Base-by-base conservation (phyloP, 2,113 vertebrate genomes). In the Sapajus apella region DNA sequence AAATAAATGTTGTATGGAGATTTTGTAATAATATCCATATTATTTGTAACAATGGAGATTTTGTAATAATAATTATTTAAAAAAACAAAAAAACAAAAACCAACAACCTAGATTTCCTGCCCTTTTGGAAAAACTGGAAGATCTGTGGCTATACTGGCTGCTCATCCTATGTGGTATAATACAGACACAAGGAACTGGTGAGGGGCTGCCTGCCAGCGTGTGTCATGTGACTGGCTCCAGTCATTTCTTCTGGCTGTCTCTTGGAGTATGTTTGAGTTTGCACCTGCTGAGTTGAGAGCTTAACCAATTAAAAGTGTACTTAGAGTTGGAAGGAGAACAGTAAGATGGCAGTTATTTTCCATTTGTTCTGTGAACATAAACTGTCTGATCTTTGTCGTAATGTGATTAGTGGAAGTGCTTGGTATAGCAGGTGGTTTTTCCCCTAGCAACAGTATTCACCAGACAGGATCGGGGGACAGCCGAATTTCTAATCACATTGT, bases 1-100 rank as follows among this genome's bases (percentile, higher is more conserved):
- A 97, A 96, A 81, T 97, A 97, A 97, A 43, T 43, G 43, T 6
- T 43, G 43, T 43, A 43, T 43, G 81, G 77, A 56, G 32, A 73
- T 90, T 92, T 96, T 30, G 80, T 17, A 50, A 91, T 82, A 70
- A 64, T 64, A 64, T 43, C 43, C 43, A 43, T 43, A 43, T 43
- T 43, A 43, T 43, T 43, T 43, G 43, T 43, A 43, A 43, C 43
- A 43, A 43, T 43, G 81, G 77, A 56, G 32, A 73, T 90, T 92
- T 96, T 30, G 80, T 17, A 50, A 91, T 82, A 70, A 64, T 64
- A 64, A 30, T 64, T 30, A 64, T 30, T 25, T 25, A 61, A 68
- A 68, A 91, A 58, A 20, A 45, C 40, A 94, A 56, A 40, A 20
- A 3, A 75, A 20, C 55, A 79, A 20, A 35, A 20, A 55, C n/a